These are phyloP conservation scores for Panthera tigris DNA, from an alignment of 2,113 vertebrate species.

Conservation along the genomic window DNA sequence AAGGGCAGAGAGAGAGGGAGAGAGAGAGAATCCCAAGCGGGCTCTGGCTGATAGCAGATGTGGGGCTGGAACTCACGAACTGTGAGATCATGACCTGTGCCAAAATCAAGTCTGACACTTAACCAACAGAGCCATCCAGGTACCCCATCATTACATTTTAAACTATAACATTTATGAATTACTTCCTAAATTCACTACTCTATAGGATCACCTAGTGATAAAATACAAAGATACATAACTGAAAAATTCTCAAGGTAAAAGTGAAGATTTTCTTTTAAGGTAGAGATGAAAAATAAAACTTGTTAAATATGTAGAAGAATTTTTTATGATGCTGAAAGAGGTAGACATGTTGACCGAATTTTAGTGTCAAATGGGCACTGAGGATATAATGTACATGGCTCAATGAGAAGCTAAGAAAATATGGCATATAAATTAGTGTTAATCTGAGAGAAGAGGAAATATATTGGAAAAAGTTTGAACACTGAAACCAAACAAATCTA, in stretches of 20 bases:
- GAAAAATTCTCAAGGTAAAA: background rate
- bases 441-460: background rate
- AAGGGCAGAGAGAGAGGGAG: too few species aligned
- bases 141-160: background rate
- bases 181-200: background rate
- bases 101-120: too few species aligned
- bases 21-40: too few species aligned
- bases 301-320: background rate
- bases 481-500: constrained; percentile 10
- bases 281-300: background rate
- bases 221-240: background rate
- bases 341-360: background rate
- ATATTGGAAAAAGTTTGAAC: background rate
- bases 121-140: too few species aligned
- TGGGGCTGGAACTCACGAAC: too few species aligned
- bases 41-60: too few species aligned
- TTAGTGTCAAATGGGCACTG: background rate
- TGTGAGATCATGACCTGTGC: too few species aligned
- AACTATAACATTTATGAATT: background rate
- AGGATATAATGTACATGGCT: background rate
- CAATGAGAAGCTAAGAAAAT: background rate
- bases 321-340: background rate
- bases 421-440: background rate
- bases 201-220: background rate
- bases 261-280: background rate